Base-by-base conservation (phyloP, 2,113 vertebrate genomes). In the Pelodiscus sinensis region DNA sequence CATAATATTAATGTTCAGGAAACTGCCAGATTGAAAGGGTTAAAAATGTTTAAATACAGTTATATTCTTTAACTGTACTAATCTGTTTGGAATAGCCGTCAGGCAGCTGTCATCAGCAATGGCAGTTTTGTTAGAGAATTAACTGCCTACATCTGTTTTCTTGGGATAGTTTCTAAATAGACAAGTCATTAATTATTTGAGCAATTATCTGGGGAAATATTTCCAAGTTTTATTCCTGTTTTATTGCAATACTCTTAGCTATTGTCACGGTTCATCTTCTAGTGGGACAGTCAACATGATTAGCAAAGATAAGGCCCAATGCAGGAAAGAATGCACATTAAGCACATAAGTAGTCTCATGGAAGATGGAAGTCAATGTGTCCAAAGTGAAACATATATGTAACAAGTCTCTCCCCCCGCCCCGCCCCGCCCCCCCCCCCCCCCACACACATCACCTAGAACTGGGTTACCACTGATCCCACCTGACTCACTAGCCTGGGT, bases 201-300 rank as follows among this genome's bases (percentile, higher is more conserved):
- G 82, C 65, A 84, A n/a, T 16, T 35, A 58, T 89, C 79, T 78
- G 29, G 44, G 54, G 71, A 90, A 88, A 88, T 54, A 68, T 71
- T 92, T 83, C 78, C 78, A 88, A 92, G 71, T 58, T 44, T 44
- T 44, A 44, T 44, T 44, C 44, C 44, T 84, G 19, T 60, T 92
- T 92, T 27, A 2, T 87, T 82, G 14, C 38, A 84, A 27, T 68
- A 8, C 85, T 92, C 90, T 55, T 31, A 94, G 68, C 78, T 85
- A 94, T 82, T n/a, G 21, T 89, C 71, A 92, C 75, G 82, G 83
- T 56, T 96, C 77, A 35, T 94, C 89, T 90, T 95, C n/a, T 95
- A 91, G 94, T 88, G 81, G 92, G 84, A 80, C 38, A 86, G 92
- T 96, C 93, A 95, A 94, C 62, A 31, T n/a, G 62, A 65, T 65